Percentiles rank a stretch among this genome's conserved stretches.
Evolutionary conservation across 2,888 invertebrate genomes (phyloP).

Genomic region (Aricia artaxerxes): DNA sequence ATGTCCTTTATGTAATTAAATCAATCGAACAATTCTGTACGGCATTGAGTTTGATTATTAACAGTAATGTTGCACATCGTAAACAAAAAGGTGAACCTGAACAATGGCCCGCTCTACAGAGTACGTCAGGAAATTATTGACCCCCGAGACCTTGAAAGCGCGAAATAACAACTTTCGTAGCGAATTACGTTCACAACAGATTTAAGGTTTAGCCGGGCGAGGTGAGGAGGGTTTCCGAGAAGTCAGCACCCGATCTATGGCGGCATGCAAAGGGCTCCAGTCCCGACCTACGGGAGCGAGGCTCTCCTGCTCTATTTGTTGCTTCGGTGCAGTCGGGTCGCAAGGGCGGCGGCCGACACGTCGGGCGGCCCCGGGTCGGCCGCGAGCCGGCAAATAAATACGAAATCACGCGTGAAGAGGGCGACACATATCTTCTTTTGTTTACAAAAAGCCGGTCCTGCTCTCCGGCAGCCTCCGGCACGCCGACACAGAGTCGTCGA

Average conservation of each 20-base stretch:
- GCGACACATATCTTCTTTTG: slow-evolving; percentile 47
- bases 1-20: background rate
- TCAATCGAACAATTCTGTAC: background rate
- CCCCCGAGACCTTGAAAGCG: slow-evolving; percentile 19
- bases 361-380: slow-evolving; percentile 32
- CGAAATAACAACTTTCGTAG: slow-evolving; percentile 14
- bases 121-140: slow-evolving; percentile 1
- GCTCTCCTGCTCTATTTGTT: slow-evolving; percentile 40
- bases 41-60: background rate
- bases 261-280: slow-evolving; percentile 16
- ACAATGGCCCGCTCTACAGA: background rate
- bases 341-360: slow-evolving; percentile 54
- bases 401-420: slow-evolving; percentile 39
- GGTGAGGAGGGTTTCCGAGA: slow-evolving; percentile 19
- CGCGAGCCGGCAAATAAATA: slow-evolving; percentile 39
- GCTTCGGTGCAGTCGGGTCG: slow-evolving; percentile 40
- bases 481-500: background rate
- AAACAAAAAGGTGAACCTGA: slow-evolving; percentile 1
- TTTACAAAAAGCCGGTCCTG: slow-evolving; percentile 42
- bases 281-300: slow-evolving; percentile 19
- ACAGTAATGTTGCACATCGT: background rate
- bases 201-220: background rate
- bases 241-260: slow-evolving; percentile 8
- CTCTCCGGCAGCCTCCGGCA: slow-evolving; percentile 19
- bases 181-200: slow-evolving; percentile 19